Evolutionary conservation across 2,113 vertebrate genomes (phyloP), one percentile per base, ranked within the genome.

Genomic region (Tichodroma muraria): DNA sequence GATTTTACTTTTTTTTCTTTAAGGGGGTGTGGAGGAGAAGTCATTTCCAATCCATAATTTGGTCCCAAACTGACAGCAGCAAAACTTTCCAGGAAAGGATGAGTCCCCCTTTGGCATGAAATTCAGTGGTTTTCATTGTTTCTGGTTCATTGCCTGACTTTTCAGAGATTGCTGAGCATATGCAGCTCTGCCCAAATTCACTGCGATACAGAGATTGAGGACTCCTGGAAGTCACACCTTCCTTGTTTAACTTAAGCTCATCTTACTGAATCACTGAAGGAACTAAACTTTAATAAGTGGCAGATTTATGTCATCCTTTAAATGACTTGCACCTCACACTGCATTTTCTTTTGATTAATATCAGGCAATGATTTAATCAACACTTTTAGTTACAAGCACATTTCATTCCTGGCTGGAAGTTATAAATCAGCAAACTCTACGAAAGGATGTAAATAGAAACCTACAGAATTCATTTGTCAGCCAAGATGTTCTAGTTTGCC

Each of bases 381-480:
- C 4, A 3, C 76, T 91, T 96, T 68, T 16, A 60, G 47, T 94
- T 95, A 89, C 35, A 37, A 95, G 75, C 80, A 63, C 21, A 45
- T 79, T 85, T 90, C 33, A 63, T 82, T 95, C 78, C 87, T 95
- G 91, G 61, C 87, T 96, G 88, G 82, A 95, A 93, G 71, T 72
- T 94, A 75, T 85, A 90, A 95, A 93, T 91, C 68, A 69, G 57
- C 77, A 94, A 87, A 68, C 53, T 61, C 66, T 79, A 31, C 0
- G 33, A 93, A 79, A 91, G 94, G 92, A 54, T 85, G 82, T 91
- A 90, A 95, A 94, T 50, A 94, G 85, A 94, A 96, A 91, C 76
- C 52, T 94, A 70, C 54, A 83, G 79, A 96, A 90, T 65, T 70
- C 50, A 73, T 93, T 94, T 95, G 79, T 94, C 75, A 88, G 88